These are phyloP conservation scores for Drosophila mayaguana DNA, from an alignment of 2,888 invertebrate species.

Conservation along the genomic window DNA sequence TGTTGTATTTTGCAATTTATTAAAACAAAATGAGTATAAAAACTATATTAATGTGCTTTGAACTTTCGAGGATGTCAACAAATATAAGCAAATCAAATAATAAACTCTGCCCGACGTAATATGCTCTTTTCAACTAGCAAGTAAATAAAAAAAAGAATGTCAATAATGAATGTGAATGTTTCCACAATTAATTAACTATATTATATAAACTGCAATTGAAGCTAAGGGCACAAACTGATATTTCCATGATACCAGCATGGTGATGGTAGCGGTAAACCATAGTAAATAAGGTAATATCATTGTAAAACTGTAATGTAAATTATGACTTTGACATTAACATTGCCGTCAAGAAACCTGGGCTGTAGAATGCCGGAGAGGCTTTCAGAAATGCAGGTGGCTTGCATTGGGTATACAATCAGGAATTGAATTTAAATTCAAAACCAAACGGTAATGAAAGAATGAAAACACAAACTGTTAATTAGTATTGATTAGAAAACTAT, in stretches of 20 bases:
- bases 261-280: background rate
- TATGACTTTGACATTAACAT: constrained; percentile 72
- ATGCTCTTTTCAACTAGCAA: too few relatives aligned
- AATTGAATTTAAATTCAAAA: constrained; percentile 6
- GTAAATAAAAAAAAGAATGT: too few relatives aligned
- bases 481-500: constrained; percentile 27
- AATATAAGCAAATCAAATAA: too few relatives aligned
- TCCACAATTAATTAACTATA: constrained; percentile 23
- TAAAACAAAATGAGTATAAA: too few relatives aligned
- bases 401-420: constrained; percentile 15
- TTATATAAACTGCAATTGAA: constrained; percentile 58
- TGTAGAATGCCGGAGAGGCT: constrained; percentile 19
- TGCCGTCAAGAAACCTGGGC: constrained; percentile 61
- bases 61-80: too few relatives aligned
- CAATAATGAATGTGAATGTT: too few relatives aligned
- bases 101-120: too few relatives aligned
- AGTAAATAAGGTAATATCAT: constrained; percentile 19
- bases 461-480: constrained; percentile 23
- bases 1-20: too few relatives aligned
- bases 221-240: constrained; percentile 50
- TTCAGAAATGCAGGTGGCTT: constrained; percentile 57
- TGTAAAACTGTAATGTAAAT: constrained; percentile 56
- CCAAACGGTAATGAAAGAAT: background rate
- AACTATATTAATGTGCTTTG: too few relatives aligned
- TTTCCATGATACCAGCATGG: constrained; percentile 51